A percentile compares a stretch with the other conserved stretches of the same genome.
These are phyloP conservation scores for Trichopria drosophilae DNA, from an alignment of 2,888 invertebrate species.

Conservation along the genomic window DNA sequence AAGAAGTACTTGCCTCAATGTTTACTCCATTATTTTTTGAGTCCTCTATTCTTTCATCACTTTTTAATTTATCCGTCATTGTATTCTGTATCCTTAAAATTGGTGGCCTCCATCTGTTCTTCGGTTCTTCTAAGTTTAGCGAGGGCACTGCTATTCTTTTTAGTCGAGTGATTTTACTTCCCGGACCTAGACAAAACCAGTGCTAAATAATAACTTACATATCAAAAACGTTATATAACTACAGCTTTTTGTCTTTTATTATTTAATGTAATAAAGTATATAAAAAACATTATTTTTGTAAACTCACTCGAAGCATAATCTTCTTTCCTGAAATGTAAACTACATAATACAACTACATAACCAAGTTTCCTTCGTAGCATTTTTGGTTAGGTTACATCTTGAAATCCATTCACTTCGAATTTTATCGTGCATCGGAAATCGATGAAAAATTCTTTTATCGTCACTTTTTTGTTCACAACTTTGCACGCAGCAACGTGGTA, in stretches of 20 bases:
- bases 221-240: no score
- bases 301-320: slow-evolving; percentile 17
- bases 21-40: no score
- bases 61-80: no score
- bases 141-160: slow-evolving; percentile 14
- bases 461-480: slow-evolving; percentile 1
- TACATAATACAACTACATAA: no score
- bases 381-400: slow-evolving; percentile 5
- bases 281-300: not conserved
- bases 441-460: slow-evolving; percentile 9
- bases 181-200: slow-evolving; percentile 5
- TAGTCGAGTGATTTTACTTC: slow-evolving; percentile 1
- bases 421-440: slow-evolving; percentile 12
- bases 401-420: slow-evolving; percentile 10
- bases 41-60: no score
- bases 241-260: no score
- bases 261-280: not conserved
- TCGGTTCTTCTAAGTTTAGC: slow-evolving; percentile 18
- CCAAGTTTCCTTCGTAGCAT: not conserved
- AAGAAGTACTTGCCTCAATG: no score
- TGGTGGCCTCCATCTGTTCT: no score
- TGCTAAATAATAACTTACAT: no score
- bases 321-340: slow-evolving; percentile 10
- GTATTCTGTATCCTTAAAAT: no score
- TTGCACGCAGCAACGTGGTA: slow-evolving; percentile 13